Conservation (phyloP, 2,113 vertebrate genomes). For the Neoarius graeffei region DNA sequence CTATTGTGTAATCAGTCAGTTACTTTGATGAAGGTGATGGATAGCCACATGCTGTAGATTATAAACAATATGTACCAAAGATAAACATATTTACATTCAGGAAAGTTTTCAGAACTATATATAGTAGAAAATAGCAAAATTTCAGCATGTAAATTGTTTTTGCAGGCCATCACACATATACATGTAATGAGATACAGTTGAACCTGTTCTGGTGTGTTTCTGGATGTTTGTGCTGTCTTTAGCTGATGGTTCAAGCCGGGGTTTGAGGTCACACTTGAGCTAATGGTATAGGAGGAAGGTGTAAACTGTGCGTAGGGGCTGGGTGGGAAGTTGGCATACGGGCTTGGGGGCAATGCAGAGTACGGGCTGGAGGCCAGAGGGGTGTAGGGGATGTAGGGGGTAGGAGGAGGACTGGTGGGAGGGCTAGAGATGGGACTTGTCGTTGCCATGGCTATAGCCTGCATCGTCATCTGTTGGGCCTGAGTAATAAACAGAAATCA, state of each 20-base stretch:
- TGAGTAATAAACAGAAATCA: slow-evolving; percentile 47
- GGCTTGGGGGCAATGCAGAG: slow-evolving; percentile 48
- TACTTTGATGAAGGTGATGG: too few species aligned
- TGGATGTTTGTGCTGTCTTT: background rate
- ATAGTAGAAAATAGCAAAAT: too few species aligned
- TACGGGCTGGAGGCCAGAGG: slow-evolving; percentile 57
- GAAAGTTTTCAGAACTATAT: too few species aligned
- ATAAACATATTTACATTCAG: background rate
- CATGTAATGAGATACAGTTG: background rate
- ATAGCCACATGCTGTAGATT: too few species aligned
- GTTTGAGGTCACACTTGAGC: slow-evolving; percentile 28
- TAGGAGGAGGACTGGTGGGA: slow-evolving; percentile 45
- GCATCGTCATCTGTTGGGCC: slow-evolving; percentile 86
- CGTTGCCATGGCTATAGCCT: slow-evolving; percentile 74
- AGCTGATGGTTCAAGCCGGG: background rate
- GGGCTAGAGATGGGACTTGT: slow-evolving; percentile 63
- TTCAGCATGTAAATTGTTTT: background rate
- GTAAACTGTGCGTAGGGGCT: slow-evolving; percentile 69
- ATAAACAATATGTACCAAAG: background rate
- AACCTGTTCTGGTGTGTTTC: background rate
- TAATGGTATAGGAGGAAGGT: slow-evolving; percentile 65
- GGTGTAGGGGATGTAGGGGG: slow-evolving; percentile 26
- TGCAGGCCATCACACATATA: background rate
- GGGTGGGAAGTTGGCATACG: slow-evolving; percentile 60
- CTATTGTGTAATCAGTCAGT: too few species aligned